Evolutionary conservation across 35 echinoderm and acorn worm genomes (phyloP), one percentile per base, ranked within the genome.

Genomic region (Stichopus chloronotus): DNA sequence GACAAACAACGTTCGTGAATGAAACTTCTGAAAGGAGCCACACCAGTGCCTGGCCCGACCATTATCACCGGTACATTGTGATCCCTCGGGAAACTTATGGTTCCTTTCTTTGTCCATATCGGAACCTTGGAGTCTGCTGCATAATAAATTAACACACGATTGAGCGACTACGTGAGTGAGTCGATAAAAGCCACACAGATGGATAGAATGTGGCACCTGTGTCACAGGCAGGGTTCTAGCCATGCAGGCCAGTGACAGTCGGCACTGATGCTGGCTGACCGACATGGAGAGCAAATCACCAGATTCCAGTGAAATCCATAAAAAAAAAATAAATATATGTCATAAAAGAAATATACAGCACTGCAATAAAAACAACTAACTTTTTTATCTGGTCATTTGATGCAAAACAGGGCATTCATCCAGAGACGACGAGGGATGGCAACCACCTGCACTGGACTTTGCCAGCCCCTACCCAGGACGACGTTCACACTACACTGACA

Each of bases 1-100:
- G 54, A 78, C 81, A 63, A 43, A 95, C 30, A 90, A 79, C 97
- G 96, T 76, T 98, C 91, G 55, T 98, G 91, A 19, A 96, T 85
- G 52, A 94, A 96, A 68, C 97, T 95, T 86, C 97, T 94, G 83
- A 98, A 98, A 5, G 97, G 97, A 4, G 97, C 97, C 5, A 96
- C 79, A 4, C 97, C 97, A 17, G 97, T 98, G 17, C 97, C 97
- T 55, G 97, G 97, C 7, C 97, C 97, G 17, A 98, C 95, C 97
- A 98, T 96, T 78, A 98, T 92, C 55, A 98, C 93, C 9, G 97
- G 97, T 19, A 93, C 83, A 53, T 30, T n/a, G n/a, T 76, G 83
- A 21, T 91, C 81, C 4, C 52, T 84, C 0, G 97, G 97, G 72
- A 98, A 98, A 5, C 58, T 87, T 76, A 98, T 95, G 54, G 93